Evolutionary conservation across 2,797 vertebrate species (phyloP), one percentile per base, ranked within the genome.

Genomic region (Pangasius krempfi): DNA sequence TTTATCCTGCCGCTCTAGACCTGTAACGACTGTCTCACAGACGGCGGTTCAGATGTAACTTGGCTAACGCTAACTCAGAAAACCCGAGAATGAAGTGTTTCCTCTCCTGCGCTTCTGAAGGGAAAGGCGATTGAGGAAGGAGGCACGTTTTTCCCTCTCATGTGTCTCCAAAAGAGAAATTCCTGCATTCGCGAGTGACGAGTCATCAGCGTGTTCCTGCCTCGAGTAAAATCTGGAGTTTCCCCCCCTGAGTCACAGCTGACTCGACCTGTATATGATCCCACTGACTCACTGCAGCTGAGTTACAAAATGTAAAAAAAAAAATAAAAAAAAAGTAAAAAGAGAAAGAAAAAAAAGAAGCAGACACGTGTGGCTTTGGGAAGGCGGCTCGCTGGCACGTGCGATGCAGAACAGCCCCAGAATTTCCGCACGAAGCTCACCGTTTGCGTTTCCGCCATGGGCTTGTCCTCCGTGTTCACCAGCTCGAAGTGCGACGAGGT

Each of bases 401-500:
- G 30, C 4, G 3, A 2, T 1, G 20, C 50, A 2, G 20, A 50
- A 73, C 5, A 10, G 27, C 37, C 13, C 81, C 44, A 52, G 62
- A 52, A 87, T 88, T 89, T 92, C 85, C 85, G 50, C 84, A 87
- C 22, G 12, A 88, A 80, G 95, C 95, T 80, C 92, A 97, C 96
- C 90, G 91, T 93, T 87, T 95, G 95, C 68, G 92, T 94, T 86
- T 96, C 96, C 54, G 94, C 91, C 54, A 90, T 92, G 1, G 78
- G 85, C 90, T 95, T 96, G 0, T 94, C 97, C 83, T 97, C 96
- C 0, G 96, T 87, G 70, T 97, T 93, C 22, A 97, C 95, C 0
- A 97, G 93, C 92, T 99, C 97, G 60, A 98, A 98, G 93, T 99
- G 98, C 0, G 97, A 97, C 27, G 97, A 88, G 79, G 54, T 81